These are phyloP conservation scores for Gallinago solitaria DNA, from an alignment of 2,797 vertebrate species.

Conservation along the genomic window DNA sequence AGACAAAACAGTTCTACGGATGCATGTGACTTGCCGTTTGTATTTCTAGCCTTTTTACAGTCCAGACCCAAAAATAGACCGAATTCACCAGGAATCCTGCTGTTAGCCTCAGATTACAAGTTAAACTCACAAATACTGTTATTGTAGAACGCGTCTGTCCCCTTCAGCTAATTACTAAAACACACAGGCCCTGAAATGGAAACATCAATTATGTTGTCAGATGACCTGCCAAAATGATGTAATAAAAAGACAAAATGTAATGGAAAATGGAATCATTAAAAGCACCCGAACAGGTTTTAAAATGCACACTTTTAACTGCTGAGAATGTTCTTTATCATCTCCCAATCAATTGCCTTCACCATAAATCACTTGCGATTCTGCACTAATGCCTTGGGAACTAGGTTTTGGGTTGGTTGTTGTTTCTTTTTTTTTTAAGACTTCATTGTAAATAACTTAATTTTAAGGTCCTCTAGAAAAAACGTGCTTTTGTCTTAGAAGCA, in stretches of 20 bases:
- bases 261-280: slow-evolving; percentile 1
- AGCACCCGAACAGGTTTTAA: not conserved
- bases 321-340: not conserved
- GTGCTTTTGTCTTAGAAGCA: not conserved
- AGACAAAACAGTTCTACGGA: not conserved
- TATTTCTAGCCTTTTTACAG: not conserved
- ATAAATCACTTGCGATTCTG: not conserved
- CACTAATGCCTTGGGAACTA: not conserved
- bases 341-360: not conserved
- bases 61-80: not conserved
- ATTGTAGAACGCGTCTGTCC: not conserved
- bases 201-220: slow-evolving; percentile 12
- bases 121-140: not conserved
- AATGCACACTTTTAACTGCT: not conserved
- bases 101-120: not conserved
- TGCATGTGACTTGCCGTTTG: not conserved
- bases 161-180: slow-evolving; percentile 16
- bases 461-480: not conserved
- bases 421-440: not conserved
- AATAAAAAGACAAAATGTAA: not conserved
- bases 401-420: not conserved
- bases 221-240: not conserved
- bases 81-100: not conserved
- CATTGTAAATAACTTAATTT: not conserved
- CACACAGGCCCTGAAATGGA: not conserved